phyloP scores from a whole-genome alignment of 2,113 vertebrate species.

The Microcebus ravelobensis region DNA sequence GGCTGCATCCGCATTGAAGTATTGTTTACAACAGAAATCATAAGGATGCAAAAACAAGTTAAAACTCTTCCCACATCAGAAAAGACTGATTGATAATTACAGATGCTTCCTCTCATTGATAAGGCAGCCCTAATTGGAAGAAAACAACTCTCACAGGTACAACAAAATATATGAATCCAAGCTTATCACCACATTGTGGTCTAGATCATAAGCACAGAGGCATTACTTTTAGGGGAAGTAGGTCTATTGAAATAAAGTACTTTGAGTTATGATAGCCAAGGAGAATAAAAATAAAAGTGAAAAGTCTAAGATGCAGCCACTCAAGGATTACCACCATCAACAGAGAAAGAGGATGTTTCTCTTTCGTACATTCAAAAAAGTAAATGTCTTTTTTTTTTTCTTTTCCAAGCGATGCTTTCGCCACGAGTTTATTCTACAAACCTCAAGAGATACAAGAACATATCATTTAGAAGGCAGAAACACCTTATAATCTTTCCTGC shows the following conservation, averaged over 20 bases:
- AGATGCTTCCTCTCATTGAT: neutral
- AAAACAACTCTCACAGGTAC: neutral
- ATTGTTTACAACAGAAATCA: neutral
- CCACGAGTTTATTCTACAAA: neutral
- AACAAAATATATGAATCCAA: neutral
- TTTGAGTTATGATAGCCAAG: neutral
- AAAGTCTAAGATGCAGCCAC: neutral
- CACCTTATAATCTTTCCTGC: neutral
- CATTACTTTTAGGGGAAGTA: neutral
- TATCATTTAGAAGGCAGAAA: neutral
- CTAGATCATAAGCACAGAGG: neutral
- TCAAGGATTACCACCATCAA: neutral
- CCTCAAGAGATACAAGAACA: neutral
- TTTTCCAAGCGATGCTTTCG: neutral
- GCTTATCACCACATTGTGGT: neutral
- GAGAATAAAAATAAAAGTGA: neutral
- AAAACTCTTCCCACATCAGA: neutral
- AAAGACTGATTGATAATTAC: neutral
- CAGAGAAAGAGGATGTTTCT: neutral
- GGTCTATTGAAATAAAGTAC: neutral
- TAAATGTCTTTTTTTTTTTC: neutral
- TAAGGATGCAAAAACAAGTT: neutral
- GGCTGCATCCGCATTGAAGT: slow-evolving; percentile 6
- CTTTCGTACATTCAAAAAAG: neutral
- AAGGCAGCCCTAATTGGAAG: neutral